These are phyloP conservation scores for Dynastes grantii DNA, from an alignment of 2,888 invertebrate species.

Conservation along the genomic window DNA sequence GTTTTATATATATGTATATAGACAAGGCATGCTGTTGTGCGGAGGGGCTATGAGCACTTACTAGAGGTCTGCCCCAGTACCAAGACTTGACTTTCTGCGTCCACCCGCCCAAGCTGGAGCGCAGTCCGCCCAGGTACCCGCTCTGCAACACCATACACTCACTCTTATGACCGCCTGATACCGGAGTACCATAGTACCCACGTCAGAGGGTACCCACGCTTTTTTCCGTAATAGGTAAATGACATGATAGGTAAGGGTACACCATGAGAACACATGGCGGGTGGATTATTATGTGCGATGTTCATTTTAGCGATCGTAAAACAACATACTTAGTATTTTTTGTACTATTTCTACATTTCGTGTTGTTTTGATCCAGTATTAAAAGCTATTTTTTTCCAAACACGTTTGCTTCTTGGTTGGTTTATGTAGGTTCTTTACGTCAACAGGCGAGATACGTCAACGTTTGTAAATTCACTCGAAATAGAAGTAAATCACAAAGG, in stretches of 20 bases:
- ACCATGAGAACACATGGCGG: too few relatives aligned
- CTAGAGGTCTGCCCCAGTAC: conserved; percentile 98
- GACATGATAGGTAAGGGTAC: background rate
- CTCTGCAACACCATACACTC: conserved; percentile 76
- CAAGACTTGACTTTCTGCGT: conserved; percentile 97
- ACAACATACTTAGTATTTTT: too few relatives aligned
- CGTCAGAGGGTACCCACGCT: conserved; percentile 47
- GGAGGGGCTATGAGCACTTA: conserved; percentile 76
- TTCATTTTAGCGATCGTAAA: too few relatives aligned
- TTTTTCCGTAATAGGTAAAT: background rate
- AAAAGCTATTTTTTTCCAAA: too few relatives aligned
- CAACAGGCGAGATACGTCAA: too few relatives aligned
- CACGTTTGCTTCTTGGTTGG: too few relatives aligned
- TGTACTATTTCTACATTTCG: too few relatives aligned
- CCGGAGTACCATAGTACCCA: conserved; percentile 55
- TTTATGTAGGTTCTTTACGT: too few relatives aligned
- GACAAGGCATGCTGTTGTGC: conserved; percentile 51
- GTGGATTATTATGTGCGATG: too few relatives aligned
- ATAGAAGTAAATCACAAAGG: too few relatives aligned
- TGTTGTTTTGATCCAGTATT: too few relatives aligned
- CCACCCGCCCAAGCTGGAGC: conserved; percentile 95
- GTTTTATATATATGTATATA: background rate
- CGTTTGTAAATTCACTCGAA: too few relatives aligned
- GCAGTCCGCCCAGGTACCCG: conserved; percentile 94
- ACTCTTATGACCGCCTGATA: conserved; percentile 56